phyloP scores from a whole-genome alignment of 2,113 vertebrate genomes.

The Psilopsiagon aurifrons region DNA sequence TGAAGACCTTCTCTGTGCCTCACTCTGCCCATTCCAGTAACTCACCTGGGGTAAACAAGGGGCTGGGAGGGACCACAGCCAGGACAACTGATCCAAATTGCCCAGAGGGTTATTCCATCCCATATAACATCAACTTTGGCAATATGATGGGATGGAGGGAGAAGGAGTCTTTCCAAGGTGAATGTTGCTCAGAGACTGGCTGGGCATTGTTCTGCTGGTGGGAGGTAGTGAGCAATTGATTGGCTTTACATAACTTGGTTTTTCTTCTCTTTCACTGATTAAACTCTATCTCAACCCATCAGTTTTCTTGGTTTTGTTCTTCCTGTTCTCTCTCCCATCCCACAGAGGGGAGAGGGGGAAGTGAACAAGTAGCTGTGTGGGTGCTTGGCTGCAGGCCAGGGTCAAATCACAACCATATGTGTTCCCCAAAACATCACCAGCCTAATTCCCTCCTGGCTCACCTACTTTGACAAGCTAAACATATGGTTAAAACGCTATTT shows the following conservation, averaged over 20 bases:
- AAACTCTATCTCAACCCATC: fast-evolving
- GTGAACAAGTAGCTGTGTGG: neutral
- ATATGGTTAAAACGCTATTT: neutral
- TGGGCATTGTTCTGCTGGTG: neutral
- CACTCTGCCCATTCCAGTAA: neutral
- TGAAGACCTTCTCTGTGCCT: neutral
- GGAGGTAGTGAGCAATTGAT: neutral
- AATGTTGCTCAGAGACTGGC: neutral
- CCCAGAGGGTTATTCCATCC: neutral
- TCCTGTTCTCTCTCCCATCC: neutral
- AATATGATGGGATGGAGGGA: neutral
- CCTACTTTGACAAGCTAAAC: neutral
- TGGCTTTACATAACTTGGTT: neutral
- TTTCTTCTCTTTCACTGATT: neutral
- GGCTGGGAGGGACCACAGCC: neutral
- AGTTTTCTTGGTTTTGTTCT: neutral
- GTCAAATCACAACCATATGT: neutral
- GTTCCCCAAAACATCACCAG: neutral
- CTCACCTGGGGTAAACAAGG: neutral
- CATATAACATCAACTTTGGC: neutral
- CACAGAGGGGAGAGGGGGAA: neutral
- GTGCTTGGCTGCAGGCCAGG: fast-evolving
- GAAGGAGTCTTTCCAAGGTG: neutral
- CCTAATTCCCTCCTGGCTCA: neutral
- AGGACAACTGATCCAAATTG: neutral